phyloP scores from a whole-genome alignment of 2,888 invertebrate species.

The Drosophila greeni region DNA sequence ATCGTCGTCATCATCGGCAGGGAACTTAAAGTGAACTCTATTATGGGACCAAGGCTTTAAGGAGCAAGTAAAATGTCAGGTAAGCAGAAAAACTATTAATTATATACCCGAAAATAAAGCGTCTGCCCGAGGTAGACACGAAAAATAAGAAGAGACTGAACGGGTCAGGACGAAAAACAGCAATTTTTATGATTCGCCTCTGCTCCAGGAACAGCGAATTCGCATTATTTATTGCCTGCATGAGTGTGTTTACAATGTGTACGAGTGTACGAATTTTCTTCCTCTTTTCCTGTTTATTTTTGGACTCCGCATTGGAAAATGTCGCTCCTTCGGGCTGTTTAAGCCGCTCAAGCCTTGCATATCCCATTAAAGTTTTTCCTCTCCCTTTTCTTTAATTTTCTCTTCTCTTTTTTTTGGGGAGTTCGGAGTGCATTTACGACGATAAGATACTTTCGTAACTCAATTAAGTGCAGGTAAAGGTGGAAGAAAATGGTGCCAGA shows the following conservation, averaged over 20 bases:
- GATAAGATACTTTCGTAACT: conserved; percentile 68
- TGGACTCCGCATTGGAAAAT: conserved; percentile 9
- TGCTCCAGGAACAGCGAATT: conserved; percentile 21
- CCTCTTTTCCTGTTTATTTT: conserved; percentile 21
- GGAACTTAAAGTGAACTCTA: conserved; percentile 63
- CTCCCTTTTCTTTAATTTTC: neutral
- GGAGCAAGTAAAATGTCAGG: conserved; percentile 48
- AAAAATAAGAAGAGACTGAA: neutral
- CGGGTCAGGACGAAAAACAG: conserved; percentile 26
- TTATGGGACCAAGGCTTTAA: conserved; percentile 49
- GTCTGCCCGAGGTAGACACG: conserved; percentile 39
- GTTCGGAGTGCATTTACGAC: conserved; percentile 60
- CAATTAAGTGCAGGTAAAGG: conserved; percentile 56
- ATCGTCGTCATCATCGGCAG: conserved; percentile 41
- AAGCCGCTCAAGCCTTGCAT: conserved; percentile 39
- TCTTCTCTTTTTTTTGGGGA: neutral
- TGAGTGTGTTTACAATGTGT: conserved; percentile 17
- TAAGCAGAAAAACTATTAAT: conserved; percentile 64
- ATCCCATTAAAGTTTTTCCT: conserved; percentile 52
- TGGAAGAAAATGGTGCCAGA: conserved; percentile 19
- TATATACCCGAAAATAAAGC: conserved; percentile 61
- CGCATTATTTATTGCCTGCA: conserved; percentile 30
- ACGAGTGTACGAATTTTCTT: conserved; percentile 3
- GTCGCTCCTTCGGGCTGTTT: conserved; percentile 11
- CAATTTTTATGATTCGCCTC: conserved; percentile 61